Evolutionary conservation across 2,797 vertebrate genomes (phyloP).

Genomic region (Novumbra hubbsi): DNA sequence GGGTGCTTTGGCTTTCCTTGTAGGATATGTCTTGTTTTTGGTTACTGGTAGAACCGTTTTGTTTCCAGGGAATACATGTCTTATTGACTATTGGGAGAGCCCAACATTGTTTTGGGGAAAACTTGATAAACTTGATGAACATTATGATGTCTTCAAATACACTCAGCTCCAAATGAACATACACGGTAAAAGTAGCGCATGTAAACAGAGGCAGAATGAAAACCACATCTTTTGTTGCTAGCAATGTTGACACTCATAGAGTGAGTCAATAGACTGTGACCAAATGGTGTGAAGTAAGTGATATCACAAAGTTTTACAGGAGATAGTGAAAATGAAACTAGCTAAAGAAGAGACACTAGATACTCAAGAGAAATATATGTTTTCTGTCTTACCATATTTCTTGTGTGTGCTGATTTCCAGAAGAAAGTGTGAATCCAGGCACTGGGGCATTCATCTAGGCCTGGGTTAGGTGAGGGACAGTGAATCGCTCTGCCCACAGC

Average conservation of each 20-base stretch:
- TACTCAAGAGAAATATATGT: background rate
- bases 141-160: too few relatives aligned
- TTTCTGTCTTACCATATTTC: slow-evolving; percentile 72
- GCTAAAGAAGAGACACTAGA: slow-evolving; percentile 28
- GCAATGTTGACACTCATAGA: background rate
- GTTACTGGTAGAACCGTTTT: too few relatives aligned
- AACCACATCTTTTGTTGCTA: slow-evolving; percentile 24
- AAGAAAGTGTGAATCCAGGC: slow-evolving; percentile 32
- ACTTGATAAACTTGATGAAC: too few relatives aligned
- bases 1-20: too few relatives aligned
- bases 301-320: slow-evolving; percentile 7
- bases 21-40: too few relatives aligned
- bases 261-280: background rate
- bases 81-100: too few relatives aligned
- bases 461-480: slow-evolving; percentile 42
- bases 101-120: too few relatives aligned
- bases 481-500: slow-evolving; percentile 53
- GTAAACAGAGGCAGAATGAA: background rate
- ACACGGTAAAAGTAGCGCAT: background rate
- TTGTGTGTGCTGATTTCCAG: slow-evolving; percentile 37
- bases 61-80: too few relatives aligned
- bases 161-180: too few relatives aligned
- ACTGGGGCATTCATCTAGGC: slow-evolving; percentile 60
- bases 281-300: slow-evolving; percentile 11
- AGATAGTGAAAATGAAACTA: slow-evolving; percentile 6